A percentile compares a stretch with the other conserved stretches of the same genome.
phyloP scores from a whole-genome alignment of 2,797 vertebrate species.

The Okamejei kenojei region DNA sequence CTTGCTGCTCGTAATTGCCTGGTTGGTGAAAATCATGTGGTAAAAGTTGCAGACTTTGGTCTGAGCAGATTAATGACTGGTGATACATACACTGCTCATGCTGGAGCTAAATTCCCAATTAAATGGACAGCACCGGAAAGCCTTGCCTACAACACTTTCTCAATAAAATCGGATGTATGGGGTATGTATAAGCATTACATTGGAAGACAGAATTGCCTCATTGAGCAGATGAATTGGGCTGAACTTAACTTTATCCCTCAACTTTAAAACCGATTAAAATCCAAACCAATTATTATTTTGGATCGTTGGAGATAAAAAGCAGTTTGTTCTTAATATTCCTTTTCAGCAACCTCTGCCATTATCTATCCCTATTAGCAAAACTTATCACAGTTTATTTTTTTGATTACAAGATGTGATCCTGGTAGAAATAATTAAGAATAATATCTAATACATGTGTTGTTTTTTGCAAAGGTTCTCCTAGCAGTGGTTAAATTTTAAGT shows the following conservation, averaged over 20 bases:
- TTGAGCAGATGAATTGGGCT: neutral
- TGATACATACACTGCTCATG: constrained; percentile 94
- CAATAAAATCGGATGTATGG: constrained; percentile 97
- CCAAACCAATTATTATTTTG: neutral
- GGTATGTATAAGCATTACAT: constrained; percentile 61
- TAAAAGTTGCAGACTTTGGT: constrained; percentile 96
- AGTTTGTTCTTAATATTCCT: neutral
- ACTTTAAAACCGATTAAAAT: neutral
- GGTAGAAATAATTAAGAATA: neutral
- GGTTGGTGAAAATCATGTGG: constrained; percentile 93
- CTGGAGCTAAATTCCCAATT: constrained; percentile 97
- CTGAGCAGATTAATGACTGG: constrained; percentile 94
- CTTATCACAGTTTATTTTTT: neutral
- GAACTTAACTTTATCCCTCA: neutral
- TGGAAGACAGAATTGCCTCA: too few relatives aligned
- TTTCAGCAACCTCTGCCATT: neutral
- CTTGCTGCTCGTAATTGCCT: constrained; percentile 94
- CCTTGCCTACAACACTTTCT: constrained; percentile 96
- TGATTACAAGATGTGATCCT: neutral
- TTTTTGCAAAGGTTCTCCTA: too few relatives aligned
- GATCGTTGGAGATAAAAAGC: neutral
- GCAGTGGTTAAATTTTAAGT: too few relatives aligned
- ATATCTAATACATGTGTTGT: neutral
- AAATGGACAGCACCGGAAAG: constrained; percentile 98
- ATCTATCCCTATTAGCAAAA: neutral